Evolutionary conservation across 2,797 vertebrate genomes (phyloP).

Genomic region (Trachurus trachurus): DNA sequence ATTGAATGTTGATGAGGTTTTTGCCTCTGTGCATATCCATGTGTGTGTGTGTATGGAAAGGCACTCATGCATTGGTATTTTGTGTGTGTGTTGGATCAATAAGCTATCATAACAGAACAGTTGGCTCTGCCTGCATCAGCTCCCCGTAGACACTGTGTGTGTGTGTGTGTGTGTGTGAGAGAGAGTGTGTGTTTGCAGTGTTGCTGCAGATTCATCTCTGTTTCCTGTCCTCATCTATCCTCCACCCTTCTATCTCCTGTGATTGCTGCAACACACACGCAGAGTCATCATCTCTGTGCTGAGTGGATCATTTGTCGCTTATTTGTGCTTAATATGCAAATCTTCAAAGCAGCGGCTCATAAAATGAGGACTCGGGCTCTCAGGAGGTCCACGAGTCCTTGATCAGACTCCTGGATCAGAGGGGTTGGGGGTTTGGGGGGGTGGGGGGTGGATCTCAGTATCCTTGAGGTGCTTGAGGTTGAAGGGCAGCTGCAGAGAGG

Average conservation of each 20-base stretch:
- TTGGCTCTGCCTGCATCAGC: slow-evolving; percentile 40
- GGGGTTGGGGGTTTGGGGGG: no score
- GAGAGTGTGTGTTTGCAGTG: slow-evolving; percentile 10
- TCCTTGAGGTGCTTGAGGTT: background rate
- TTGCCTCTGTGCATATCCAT: background rate
- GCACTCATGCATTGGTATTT: background rate
- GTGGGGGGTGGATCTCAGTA: no score
- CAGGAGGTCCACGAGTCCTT: background rate
- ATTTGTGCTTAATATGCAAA: slow-evolving; percentile 34
- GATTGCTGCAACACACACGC: slow-evolving; percentile 26
- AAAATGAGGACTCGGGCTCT: background rate
- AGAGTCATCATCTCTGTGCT: slow-evolving; percentile 6
- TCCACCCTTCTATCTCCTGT: slow-evolving; percentile 6
- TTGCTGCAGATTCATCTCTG: slow-evolving; percentile 34
- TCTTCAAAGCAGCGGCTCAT: slow-evolving; percentile 10
- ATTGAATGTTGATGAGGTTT: background rate
- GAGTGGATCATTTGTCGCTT: slow-evolving; percentile 17
- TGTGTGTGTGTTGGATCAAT: slow-evolving; percentile 38
- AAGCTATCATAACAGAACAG: slow-evolving; percentile 55
- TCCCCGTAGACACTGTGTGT: slow-evolving; percentile 26
- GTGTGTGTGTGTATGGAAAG: background rate
- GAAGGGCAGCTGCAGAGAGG: no score
- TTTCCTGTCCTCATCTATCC: slow-evolving; percentile 29
- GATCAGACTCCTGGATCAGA: background rate
- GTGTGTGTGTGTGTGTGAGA: slow-evolving; percentile 23